Evolutionary conservation across 2,888 invertebrate species (phyloP).

Genomic region (Lathronympha strigana): DNA sequence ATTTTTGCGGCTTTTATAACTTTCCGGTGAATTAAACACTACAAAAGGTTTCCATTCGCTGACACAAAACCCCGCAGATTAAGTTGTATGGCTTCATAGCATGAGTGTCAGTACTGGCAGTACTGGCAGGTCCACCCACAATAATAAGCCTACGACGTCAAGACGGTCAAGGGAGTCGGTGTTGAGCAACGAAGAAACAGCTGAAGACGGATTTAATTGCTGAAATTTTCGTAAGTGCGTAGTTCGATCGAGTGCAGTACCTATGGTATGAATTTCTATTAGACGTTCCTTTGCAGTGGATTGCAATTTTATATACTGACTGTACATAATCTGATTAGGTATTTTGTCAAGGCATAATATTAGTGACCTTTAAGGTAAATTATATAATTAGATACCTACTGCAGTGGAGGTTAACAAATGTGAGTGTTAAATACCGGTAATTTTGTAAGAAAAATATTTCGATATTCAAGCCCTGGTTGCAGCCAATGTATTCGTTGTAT

Average conservation of each 20-base stretch:
- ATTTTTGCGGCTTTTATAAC: no score
- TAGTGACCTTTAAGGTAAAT: constrained; percentile 1
- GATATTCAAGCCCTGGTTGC: no score
- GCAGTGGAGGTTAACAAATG: no score
- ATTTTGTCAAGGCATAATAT: not conserved
- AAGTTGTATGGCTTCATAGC: constrained; percentile 68
- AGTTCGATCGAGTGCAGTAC: not conserved
- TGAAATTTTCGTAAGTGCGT: constrained; percentile 12
- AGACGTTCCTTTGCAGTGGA: not conserved
- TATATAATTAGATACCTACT: no score
- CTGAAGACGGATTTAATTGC: constrained; percentile 13
- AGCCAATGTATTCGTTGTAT: no score
- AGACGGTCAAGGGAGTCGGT: constrained; percentile 16
- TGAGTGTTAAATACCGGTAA: no score
- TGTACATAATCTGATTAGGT: not conserved
- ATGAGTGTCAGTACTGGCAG: constrained; percentile 48
- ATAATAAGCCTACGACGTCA: constrained; percentile 28
- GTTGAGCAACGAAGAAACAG: constrained; percentile 18
- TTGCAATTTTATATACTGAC: not conserved
- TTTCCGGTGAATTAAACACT: constrained; percentile 16
- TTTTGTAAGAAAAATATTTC: no score
- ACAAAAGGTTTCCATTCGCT: constrained; percentile 59
- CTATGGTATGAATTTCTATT: no score
- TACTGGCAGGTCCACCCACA: constrained; percentile 30
- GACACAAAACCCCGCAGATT: constrained; percentile 71